Evolutionary conservation across 1,140 invertebrate genomes (phyloP).

Genomic region (Brachionus rotundiformis): DNA sequence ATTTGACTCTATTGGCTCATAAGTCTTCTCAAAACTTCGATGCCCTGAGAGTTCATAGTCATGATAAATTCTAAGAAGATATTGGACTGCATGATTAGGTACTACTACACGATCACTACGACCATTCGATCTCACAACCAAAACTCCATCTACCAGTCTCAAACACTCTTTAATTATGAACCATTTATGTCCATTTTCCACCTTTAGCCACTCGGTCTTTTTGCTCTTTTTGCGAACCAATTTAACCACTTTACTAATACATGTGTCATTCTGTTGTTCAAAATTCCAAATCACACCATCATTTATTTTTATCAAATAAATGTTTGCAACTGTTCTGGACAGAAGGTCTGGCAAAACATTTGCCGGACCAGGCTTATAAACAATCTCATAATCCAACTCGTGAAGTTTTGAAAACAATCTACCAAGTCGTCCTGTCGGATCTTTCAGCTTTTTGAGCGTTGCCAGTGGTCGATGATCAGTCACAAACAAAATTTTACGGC

Average conservation of each 20-base stretch:
- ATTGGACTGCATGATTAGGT: no score
- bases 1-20: no score
- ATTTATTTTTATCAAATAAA: not conserved
- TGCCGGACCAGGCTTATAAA: not conserved
- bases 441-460: not conserved
- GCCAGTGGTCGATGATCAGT: conserved; percentile 33
- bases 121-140: not conserved
- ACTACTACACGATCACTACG: not conserved
- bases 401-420: not conserved
- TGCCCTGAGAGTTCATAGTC: no score
- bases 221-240: not conserved
- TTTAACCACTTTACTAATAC: not conserved
- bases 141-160: not conserved
- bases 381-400: not conserved
- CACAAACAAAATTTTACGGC: not conserved
- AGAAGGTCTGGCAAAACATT: not conserved
- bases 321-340: not conserved
- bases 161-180: not conserved
- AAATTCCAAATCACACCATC: not conserved
- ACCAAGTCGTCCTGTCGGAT: not conserved
- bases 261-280: not conserved
- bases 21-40: not conserved
- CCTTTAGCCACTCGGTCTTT: not conserved
- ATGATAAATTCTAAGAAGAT: no score
- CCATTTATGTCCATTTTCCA: not conserved